A percentile compares a stretch with the other conserved stretches of the same genome.
Evolutionary conservation across 2,888 invertebrate genomes (phyloP).

Genomic region (Ophion obscuratus): DNA sequence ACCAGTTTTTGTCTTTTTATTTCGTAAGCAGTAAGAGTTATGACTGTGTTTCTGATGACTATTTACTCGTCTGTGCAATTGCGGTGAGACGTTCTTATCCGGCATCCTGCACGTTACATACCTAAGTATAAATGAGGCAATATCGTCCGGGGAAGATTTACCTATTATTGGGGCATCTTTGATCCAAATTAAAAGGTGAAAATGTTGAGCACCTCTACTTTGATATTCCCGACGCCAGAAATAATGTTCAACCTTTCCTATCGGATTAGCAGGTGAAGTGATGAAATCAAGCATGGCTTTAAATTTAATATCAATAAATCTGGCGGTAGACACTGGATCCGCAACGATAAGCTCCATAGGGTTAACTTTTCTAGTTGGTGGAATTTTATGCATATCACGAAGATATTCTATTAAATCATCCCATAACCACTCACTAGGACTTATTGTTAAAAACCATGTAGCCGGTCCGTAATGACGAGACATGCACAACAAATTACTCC

Average conservation of each 20-base stretch:
- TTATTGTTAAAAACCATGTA: conserved; percentile 38
- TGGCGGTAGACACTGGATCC: conserved; percentile 76
- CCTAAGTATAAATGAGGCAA: conserved; percentile 68
- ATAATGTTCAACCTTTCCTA: conserved; percentile 69
- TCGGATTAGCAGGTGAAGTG: conserved; percentile 68
- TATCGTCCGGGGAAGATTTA: conserved; percentile 65
- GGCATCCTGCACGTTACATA: conserved; percentile 70
- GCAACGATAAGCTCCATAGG: conserved; percentile 72
- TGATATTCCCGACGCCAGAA: conserved; percentile 71
- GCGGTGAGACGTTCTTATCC: conserved; percentile 63
- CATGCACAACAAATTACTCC: no score
- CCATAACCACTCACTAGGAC: conserved; percentile 66
- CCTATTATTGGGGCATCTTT: conserved; percentile 71
- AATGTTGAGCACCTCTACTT: conserved; percentile 68
- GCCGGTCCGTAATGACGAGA: no score
- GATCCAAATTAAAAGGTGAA: conserved; percentile 41
- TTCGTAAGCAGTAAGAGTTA: conserved; percentile 5
- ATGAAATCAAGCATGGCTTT: conserved; percentile 74
- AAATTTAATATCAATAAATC: conserved; percentile 78
- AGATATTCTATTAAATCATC: conserved; percentile 72
- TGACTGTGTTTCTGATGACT: conserved; percentile 1
- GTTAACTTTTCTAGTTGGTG: conserved; percentile 64
- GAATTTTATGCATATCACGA: conserved; percentile 59
- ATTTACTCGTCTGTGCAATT: conserved; percentile 57
- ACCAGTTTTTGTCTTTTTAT: conserved; percentile 19